Evolutionary conservation across 2,888 invertebrate species (phyloP), one percentile per base, ranked within the genome.

Genomic region (Leucophenga montana): DNA sequence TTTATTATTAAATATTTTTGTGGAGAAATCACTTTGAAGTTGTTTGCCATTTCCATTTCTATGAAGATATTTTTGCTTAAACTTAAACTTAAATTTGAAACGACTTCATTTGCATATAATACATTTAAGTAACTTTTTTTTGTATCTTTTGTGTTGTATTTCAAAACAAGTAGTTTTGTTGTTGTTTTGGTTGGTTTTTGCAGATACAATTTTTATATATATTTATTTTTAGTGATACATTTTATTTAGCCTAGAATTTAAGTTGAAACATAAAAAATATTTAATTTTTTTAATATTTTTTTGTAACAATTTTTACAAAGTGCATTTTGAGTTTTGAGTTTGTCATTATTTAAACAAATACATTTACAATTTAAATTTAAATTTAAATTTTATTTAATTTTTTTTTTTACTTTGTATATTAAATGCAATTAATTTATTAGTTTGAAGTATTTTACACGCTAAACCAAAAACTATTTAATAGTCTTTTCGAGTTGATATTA

Each of bases 301-400:
- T 46, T 46, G 31, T 83, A 82, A 82, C 81, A 82, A 79, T 78
- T 76, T 81, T 65, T 83, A 84, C 83, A 84, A 69, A 71, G 82
- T 80, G 82, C 77, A 68, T 71, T 71, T 54, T 72, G n/a, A 65
- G 27, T 61, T 50, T 69, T 67, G 6, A 13, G 27, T 20, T 54
- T 18, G 50, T 67, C n/a, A n/a, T 46, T 48, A 64, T 64, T 64
- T 50, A 13, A 46, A 67, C 46, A 73, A 54, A 68, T 71, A 66
- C 39, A 66, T 68, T 75, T 75, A 27, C 27, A 57, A 57, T 14
- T 22, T 27, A 13, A 14, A 20, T n/a, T n/a, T n/a, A n/a, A n/a
- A n/a, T n/a, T n/a, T n/a, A n/a, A n/a, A n/a, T 57, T 22, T 57
- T 4, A 27, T 57, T 27, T 22, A 54, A 2, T 54, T 1, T 54